These are phyloP conservation scores for Pterostichus niger DNA, from an alignment of 2,888 invertebrate species.

Conservation along the genomic window DNA sequence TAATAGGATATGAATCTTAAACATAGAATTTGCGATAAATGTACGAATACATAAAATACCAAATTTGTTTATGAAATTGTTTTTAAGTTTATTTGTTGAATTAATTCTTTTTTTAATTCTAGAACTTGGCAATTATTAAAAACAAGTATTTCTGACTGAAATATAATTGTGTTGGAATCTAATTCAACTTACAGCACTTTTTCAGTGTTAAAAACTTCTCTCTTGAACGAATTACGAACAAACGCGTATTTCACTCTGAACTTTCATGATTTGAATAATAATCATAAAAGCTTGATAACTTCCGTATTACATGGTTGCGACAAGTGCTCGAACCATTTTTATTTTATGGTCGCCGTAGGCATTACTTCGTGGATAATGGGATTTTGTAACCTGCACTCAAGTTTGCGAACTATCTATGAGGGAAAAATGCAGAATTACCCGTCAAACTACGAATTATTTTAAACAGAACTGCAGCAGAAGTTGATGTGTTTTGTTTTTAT, in stretches of 20 bases:
- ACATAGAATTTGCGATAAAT: too few relatives aligned
- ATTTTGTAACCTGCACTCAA: neutral
- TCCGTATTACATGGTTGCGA: neutral
- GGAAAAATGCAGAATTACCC: conserved; percentile 1
- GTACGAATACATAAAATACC: too few relatives aligned
- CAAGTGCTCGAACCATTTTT: conserved; percentile 27
- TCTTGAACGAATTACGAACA: neutral
- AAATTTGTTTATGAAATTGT: too few relatives aligned
- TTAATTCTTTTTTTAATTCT: neutral
- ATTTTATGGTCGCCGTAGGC: conserved; percentile 16
- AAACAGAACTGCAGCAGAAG: neutral
- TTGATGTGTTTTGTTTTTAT: neutral
- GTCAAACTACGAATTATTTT: conserved; percentile 7
- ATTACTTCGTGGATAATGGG: neutral
- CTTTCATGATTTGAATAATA: conserved; percentile 45
- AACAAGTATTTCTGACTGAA: neutral
- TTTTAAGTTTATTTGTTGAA: too few relatives aligned
- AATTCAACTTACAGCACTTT: neutral
- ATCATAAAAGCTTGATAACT: conserved; percentile 43
- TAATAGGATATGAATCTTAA: too few relatives aligned
- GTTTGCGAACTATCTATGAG: too few relatives aligned
- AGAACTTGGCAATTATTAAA: neutral
- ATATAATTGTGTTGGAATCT: neutral
- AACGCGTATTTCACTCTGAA: conserved; percentile 24
- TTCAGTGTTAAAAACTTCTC: neutral